These are phyloP conservation scores for Imbricaverruca yamaguchii DNA, from an alignment of 2,888 invertebrate species.

Conservation along the genomic window DNA sequence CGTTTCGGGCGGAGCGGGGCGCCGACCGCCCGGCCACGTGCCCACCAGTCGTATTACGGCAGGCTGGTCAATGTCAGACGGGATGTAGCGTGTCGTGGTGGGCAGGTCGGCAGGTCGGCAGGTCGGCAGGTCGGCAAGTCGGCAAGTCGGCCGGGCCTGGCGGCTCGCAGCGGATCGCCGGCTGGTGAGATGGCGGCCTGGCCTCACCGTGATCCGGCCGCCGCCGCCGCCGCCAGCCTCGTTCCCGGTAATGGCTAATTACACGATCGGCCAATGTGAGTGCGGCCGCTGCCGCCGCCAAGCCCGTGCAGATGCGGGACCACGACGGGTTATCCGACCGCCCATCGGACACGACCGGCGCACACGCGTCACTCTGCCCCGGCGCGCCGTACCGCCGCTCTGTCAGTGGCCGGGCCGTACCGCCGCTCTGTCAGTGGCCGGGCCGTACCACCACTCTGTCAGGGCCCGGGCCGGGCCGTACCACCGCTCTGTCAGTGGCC, in stretches of 20 bases:
- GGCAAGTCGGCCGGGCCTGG: not conserved
- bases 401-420: not conserved
- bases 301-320: too few relatives aligned
- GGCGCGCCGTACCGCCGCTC: not conserved
- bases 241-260: slow-evolving; percentile 13
- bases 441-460: not conserved
- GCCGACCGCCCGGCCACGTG: not conserved
- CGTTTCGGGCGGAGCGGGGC: not conserved
- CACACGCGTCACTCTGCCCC: not conserved
- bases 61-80: not conserved
- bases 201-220: not conserved
- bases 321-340: too few relatives aligned
- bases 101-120: too few relatives aligned
- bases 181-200: not conserved
- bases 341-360: too few relatives aligned
- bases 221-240: not conserved
- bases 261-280: not conserved
- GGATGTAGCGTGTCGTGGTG: not conserved
- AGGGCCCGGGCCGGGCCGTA: too few relatives aligned
- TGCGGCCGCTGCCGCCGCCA: too few relatives aligned
- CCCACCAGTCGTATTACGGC: not conserved
- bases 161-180: not conserved
- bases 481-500: too few relatives aligned
- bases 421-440: not conserved
- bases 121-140: too few relatives aligned